These are phyloP conservation scores for Panopea generosa DNA, from an alignment of 2,888 invertebrate genomes.

Conservation along the genomic window DNA sequence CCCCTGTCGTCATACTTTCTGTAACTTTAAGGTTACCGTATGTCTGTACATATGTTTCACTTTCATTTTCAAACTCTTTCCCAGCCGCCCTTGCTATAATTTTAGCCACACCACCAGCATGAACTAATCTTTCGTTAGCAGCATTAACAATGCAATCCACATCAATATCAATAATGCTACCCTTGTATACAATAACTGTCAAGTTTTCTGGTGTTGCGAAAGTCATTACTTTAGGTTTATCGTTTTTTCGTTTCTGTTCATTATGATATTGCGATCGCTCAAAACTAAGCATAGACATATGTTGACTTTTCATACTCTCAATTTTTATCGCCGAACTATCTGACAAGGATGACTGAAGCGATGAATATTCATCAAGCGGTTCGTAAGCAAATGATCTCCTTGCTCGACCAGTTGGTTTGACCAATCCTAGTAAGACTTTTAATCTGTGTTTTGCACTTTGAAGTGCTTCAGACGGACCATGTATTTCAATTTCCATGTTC, in stretches of 20 bases:
- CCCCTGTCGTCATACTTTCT: slow-evolving; percentile 27
- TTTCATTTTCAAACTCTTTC: slow-evolving; percentile 24
- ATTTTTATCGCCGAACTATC: too few relatives aligned
- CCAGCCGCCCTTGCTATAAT: slow-evolving; percentile 42
- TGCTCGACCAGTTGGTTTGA: slow-evolving; percentile 5
- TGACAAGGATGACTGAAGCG: too few relatives aligned
- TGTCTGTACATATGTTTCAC: slow-evolving; percentile 14
- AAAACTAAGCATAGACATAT: too few relatives aligned
- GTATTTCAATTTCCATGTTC: not conserved
- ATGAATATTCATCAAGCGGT: not conserved
- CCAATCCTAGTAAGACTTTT: not conserved
- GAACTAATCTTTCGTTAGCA: slow-evolving; percentile 27
- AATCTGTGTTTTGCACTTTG: slow-evolving; percentile 2
- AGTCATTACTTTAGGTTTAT: not conserved
- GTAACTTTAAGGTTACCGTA: slow-evolving; percentile 17
- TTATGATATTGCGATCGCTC: too few relatives aligned
- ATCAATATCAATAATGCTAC: slow-evolving; percentile 20
- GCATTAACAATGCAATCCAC: slow-evolving; percentile 48
- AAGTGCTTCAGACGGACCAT: slow-evolving; percentile 1
- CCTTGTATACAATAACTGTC: slow-evolving; percentile 26
- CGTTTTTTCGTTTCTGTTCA: not conserved
- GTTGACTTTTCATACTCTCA: too few relatives aligned
- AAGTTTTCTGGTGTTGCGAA: slow-evolving; percentile 21
- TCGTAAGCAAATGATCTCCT: not conserved
- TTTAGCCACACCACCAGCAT: slow-evolving; percentile 35